Evolutionary conservation across 1,140 invertebrate species (phyloP).

Genomic region (Portunus trituberculatus): DNA sequence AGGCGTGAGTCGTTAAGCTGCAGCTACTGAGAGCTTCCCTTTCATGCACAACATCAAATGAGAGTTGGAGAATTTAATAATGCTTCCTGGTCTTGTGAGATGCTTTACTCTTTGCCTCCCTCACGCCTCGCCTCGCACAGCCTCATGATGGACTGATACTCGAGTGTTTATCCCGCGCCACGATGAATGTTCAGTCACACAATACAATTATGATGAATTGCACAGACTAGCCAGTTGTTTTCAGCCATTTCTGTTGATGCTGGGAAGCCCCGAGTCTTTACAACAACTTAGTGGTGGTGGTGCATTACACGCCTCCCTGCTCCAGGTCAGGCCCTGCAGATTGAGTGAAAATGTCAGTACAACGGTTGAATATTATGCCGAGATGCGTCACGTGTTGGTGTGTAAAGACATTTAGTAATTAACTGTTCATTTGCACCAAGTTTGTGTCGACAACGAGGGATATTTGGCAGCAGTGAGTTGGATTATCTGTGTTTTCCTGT

Average conservation of each 20-base stretch:
- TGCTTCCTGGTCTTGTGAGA: not conserved
- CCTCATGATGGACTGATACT: not conserved
- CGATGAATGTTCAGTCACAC: not conserved
- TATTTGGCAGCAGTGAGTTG: no score
- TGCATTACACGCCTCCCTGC: no score
- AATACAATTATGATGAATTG: not conserved
- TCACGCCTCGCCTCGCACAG: not conserved
- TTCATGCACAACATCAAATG: not conserved
- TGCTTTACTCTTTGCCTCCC: not conserved
- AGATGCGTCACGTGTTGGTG: no score
- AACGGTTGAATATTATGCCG: no score
- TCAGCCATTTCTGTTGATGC: no score
- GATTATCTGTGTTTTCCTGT: not conserved
- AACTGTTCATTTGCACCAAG: no score
- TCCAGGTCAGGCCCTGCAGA: not conserved
- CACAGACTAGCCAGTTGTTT: not conserved
- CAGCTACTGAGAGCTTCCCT: not conserved
- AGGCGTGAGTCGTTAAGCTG: not conserved
- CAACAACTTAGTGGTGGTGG: no score
- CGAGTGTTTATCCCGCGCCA: not conserved
- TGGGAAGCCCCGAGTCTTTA: no score
- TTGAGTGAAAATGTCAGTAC: not conserved
- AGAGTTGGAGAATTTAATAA: constrained; percentile 2
- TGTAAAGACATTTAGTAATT: no score
- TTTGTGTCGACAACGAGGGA: no score